Percentiles rank a stretch among this genome's conserved stretches.
These are phyloP conservation scores for Aurelia aurita complex sp. Pacific DNA, from an alignment of 30 jellyfish, hydroid and myxozoan species.

Conservation along the genomic window DNA sequence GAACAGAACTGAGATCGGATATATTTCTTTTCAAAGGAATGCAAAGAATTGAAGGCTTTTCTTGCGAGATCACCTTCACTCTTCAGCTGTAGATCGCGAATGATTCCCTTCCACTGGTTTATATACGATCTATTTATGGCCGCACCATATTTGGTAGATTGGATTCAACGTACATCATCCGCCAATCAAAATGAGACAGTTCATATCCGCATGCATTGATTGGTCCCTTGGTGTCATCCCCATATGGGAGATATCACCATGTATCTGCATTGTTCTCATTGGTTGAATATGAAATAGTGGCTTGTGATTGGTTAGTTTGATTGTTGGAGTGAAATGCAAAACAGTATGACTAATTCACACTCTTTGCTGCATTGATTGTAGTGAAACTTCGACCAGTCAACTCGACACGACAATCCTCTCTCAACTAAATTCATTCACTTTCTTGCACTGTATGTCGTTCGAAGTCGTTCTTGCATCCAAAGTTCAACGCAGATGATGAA, in stretches of 20 bases:
- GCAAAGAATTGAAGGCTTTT: no score
- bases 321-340: conserved; percentile 34
- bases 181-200: conserved; percentile 62
- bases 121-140: conserved; percentile 79
- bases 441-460: conserved; percentile 5
- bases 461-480: not conserved
- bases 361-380: conserved; percentile 52
- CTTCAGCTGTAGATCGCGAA: conserved; percentile 5
- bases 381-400: no score
- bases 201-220: conserved; percentile 24
- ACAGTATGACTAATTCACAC: conserved; percentile 64
- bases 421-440: not conserved
- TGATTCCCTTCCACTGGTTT: conserved; percentile 46
- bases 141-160: conserved; percentile 70
- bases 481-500: conserved; percentile 39
- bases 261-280: conserved; percentile 44
- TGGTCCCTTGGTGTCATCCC: conserved; percentile 60
- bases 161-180: conserved; percentile 1
- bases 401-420: not conserved
- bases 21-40: no score
- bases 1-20: no score
- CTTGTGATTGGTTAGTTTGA: conserved; percentile 70
- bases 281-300: conserved; percentile 38
- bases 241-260: conserved; percentile 26
- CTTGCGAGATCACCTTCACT: not conserved